phyloP scores from a whole-genome alignment of 1,140 invertebrate species.

The Drosophila pachea region DNA sequence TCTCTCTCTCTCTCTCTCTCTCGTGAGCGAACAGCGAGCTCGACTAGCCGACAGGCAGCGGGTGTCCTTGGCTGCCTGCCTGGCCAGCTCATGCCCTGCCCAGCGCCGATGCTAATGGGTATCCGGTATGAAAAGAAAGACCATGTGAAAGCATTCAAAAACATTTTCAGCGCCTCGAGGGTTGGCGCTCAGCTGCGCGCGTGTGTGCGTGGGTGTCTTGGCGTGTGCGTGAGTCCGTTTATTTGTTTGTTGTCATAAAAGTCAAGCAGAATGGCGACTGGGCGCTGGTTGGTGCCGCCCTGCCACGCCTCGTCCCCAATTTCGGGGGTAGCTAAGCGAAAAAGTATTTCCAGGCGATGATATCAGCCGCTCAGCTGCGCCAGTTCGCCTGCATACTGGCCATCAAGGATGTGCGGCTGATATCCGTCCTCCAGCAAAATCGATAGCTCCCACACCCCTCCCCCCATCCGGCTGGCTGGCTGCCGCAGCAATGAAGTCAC shows the following conservation, averaged over 20 bases:
- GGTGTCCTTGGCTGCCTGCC: not conserved
- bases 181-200: not conserved
- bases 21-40: too few relatives aligned
- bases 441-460: constrained; percentile 9
- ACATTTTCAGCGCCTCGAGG: constrained; percentile 9
- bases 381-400: constrained; percentile 32
- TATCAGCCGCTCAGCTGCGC: constrained; percentile 22
- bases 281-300: constrained; percentile 5
- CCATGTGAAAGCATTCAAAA: constrained; percentile 29
- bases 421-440: constrained; percentile 16
- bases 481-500: constrained; percentile 29
- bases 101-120: not conserved
- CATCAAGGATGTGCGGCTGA: constrained; percentile 22
- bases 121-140: constrained; percentile 4
- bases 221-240: constrained; percentile 32
- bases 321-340: not conserved
- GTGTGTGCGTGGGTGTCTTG: not conserved
- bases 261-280: constrained; percentile 34
- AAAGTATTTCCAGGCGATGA: constrained; percentile 32
- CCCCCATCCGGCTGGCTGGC: constrained; percentile 36
- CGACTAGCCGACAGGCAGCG: too few relatives aligned
- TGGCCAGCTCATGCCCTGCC: not conserved
- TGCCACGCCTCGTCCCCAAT: not conserved
- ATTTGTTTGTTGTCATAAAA: constrained; percentile 53
- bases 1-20: too few relatives aligned